These are phyloP conservation scores for Tangara arthus DNA, from an alignment of 2,797 vertebrate genomes.

Conservation along the genomic window DNA sequence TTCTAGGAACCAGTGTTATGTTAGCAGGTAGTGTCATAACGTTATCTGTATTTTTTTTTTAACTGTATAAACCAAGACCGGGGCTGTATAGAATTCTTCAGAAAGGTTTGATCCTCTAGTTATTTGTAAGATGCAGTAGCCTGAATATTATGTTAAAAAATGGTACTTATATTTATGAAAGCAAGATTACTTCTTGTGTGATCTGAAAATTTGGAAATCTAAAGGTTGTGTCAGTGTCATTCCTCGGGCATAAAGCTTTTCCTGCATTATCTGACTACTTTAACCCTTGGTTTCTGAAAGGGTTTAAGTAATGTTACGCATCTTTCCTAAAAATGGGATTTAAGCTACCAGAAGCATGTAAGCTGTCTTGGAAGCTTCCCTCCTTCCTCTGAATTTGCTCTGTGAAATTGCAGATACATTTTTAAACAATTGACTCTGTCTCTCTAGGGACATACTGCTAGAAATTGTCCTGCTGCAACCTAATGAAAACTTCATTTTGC, in stretches of 20 bases:
- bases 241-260: not conserved
- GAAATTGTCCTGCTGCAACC: not conserved
- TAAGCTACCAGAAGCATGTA: not conserved
- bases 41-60: not conserved
- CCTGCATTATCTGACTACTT: not conserved
- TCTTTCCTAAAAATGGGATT: not conserved
- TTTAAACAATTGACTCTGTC: not conserved
- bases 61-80: not conserved
- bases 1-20: not conserved
- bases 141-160: not conserved
- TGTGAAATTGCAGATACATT: not conserved
- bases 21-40: not conserved
- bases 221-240: accelerated
- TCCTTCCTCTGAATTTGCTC: not conserved
- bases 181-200: not conserved
- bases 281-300: not conserved
- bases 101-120: not conserved
- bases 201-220: not conserved
- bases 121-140: not conserved
- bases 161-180: not conserved
- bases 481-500: not conserved
- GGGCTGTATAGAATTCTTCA: not conserved
- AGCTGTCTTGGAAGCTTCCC: not conserved
- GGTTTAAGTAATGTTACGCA: not conserved
- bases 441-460: not conserved